phyloP scores from a whole-genome alignment of 2,113 vertebrate species.

The Tetrao urogallus region DNA sequence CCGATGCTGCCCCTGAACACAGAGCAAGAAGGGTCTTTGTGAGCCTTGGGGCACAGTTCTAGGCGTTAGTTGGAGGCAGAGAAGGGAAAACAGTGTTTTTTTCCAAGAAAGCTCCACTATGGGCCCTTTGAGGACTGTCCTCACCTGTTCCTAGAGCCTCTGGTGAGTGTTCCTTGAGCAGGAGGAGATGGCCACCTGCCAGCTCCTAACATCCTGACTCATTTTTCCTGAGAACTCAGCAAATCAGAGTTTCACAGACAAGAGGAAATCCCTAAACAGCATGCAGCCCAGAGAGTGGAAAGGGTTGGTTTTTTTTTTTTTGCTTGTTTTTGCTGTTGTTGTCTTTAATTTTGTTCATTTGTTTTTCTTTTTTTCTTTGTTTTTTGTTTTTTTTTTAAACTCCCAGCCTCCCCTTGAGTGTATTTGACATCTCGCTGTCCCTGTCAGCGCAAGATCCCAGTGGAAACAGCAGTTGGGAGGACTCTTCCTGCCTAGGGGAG shows the following conservation, averaged over 20 bases:
- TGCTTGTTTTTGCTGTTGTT: not conserved
- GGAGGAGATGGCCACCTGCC: not conserved
- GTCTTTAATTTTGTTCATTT: not conserved
- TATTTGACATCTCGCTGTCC: not conserved
- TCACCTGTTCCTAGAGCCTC: slow-evolving; percentile 24
- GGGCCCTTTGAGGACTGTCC: not conserved
- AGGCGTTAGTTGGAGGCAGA: not conserved
- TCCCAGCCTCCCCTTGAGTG: not conserved
- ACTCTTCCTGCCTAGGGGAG: not conserved
- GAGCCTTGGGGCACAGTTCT: accelerated
- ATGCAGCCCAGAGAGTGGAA: not conserved
- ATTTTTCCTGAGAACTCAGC: slow-evolving; percentile 41
- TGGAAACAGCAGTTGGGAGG: not conserved
- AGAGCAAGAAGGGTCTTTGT: not conserved
- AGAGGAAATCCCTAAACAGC: slow-evolving; percentile 43
- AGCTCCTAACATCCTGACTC: slow-evolving; percentile 30
- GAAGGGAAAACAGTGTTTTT: not conserved
- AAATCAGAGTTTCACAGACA: slow-evolving; percentile 49
- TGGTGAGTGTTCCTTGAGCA: not conserved
- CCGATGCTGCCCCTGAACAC: not conserved
- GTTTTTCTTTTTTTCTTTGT: not conserved
- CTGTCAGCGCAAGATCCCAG: not conserved
- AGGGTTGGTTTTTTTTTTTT: not conserved
- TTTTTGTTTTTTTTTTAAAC: not conserved
- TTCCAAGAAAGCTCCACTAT: not conserved